Percentiles rank a stretch among this genome's conserved stretches.
Conservation (phyloP, 1,140 invertebrate species). For the Hypsibius dujardini region DNA sequence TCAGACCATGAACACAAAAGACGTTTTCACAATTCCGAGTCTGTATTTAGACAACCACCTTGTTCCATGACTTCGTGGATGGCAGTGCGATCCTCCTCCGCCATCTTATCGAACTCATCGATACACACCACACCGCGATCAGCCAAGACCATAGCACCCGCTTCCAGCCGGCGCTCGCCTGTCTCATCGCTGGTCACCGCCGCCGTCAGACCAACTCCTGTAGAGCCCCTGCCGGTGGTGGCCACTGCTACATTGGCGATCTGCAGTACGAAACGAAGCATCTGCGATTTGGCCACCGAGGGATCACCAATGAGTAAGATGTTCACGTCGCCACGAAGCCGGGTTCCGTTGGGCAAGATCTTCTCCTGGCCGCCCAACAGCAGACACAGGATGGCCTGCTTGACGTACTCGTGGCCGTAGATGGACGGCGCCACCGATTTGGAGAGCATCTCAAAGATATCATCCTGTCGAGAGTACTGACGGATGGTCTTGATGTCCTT, state of each 20-base stretch:
- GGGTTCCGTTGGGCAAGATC: conserved; percentile 77
- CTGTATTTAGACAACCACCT: conserved; percentile 26
- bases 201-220: conserved; percentile 93
- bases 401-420: conserved; percentile 88
- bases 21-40: not conserved
- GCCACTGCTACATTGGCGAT: conserved; percentile 86
- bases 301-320: conserved; percentile 93
- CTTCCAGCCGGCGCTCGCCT: conserved; percentile 69
- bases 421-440: conserved; percentile 92
- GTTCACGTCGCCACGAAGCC: conserved; percentile 92
- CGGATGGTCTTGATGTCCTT: conserved; percentile 81
- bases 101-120: conserved; percentile 99
- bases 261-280: conserved; percentile 78
- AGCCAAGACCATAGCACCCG: conserved; percentile 97
- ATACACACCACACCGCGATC: conserved; percentile 96
- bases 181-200: conserved; percentile 94
- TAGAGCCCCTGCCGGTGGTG: conserved; percentile 84
- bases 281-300: conserved; percentile 93
- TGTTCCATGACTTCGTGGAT: conserved; percentile 82
- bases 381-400: conserved; percentile 86
- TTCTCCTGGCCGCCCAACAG: conserved; percentile 90
- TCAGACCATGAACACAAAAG: not conserved
- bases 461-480: conserved; percentile 54
- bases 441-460: conserved; percentile 76
- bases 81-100: conserved; percentile 94